phyloP scores from a whole-genome alignment of 2,113 vertebrate genomes.

The Odontophorus gujanensis region DNA sequence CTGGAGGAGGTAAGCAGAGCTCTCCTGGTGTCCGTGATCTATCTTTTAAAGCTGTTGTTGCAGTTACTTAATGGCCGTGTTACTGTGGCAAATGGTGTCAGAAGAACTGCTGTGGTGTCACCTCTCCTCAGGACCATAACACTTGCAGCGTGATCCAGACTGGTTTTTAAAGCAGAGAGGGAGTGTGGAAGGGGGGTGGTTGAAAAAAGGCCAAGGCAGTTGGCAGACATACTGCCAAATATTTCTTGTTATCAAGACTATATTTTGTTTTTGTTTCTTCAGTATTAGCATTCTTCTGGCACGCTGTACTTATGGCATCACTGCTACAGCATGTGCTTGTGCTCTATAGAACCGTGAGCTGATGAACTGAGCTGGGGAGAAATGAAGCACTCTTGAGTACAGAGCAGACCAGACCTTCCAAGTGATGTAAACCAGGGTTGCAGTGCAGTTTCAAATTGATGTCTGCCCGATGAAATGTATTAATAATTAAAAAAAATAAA shows the following conservation, averaged over 20 bases:
- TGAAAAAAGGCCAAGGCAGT: neutral
- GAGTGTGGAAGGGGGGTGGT: neutral
- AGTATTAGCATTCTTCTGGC: neutral
- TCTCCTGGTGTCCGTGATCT: rapidly evolving
- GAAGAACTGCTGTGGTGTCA: neutral
- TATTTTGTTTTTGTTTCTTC: neutral
- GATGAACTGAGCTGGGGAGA: neutral
- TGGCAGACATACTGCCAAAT: neutral
- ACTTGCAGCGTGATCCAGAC: neutral
- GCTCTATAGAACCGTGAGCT: neutral
- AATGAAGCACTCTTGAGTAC: neutral
- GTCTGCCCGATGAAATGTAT: neutral
- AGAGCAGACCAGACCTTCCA: neutral
- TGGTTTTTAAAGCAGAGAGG: neutral
- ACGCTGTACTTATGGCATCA: neutral
- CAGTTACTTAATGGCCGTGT: rapidly evolving
- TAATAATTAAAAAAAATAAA: neutral
- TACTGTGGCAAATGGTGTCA: neutral
- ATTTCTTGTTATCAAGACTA: neutral
- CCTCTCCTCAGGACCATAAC: rapidly evolving
- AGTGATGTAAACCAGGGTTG: neutral
- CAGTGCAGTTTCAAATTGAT: neutral
- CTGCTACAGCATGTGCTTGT: rapidly evolving
- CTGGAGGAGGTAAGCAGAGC: conserved; percentile 67
- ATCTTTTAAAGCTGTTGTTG: neutral